Percentiles rank a stretch among this genome's conserved stretches.
Evolutionary conservation across 2,113 vertebrate species (phyloP).

Genomic region (Romanogobio albipinnatus): DNA sequence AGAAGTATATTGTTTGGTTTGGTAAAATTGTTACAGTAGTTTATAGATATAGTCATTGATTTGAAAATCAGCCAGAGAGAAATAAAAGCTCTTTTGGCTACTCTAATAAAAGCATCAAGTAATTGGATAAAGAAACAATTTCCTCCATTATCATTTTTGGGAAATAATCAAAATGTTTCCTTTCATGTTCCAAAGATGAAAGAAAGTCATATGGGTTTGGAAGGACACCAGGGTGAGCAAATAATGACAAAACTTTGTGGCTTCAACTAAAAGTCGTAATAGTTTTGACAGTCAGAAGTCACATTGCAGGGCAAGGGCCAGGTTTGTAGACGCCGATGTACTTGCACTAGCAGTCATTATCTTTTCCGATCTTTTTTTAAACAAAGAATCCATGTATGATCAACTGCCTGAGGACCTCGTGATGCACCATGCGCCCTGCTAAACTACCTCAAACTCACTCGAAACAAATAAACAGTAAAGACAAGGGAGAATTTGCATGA

Average conservation of each 20-base stretch:
- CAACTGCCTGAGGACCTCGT: not conserved
- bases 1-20: not conserved
- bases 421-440: not conserved
- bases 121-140: not conserved
- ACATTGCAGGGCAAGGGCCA: conserved; percentile 32
- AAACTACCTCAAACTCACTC: not conserved
- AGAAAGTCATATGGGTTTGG: not conserved
- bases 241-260: not conserved
- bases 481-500: conserved; percentile 52
- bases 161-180: not conserved
- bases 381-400: conserved; percentile 1
- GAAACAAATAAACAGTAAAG: conserved; percentile 34
- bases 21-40: not conserved
- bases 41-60: not conserved
- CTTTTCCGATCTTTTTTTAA: conserved; percentile 52
- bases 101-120: not conserved
- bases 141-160: not conserved
- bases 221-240: not conserved
- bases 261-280: not conserved
- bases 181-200: not conserved
- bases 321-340: not conserved
- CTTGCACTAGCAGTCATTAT: conserved; percentile 54
- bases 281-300: conserved; percentile 55
- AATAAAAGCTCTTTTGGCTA: not conserved
- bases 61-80: not conserved